Evolutionary conservation across 2,888 invertebrate genomes (phyloP), one percentile per base, ranked within the genome.

Genomic region (Caenorhabditis imperialis): DNA sequence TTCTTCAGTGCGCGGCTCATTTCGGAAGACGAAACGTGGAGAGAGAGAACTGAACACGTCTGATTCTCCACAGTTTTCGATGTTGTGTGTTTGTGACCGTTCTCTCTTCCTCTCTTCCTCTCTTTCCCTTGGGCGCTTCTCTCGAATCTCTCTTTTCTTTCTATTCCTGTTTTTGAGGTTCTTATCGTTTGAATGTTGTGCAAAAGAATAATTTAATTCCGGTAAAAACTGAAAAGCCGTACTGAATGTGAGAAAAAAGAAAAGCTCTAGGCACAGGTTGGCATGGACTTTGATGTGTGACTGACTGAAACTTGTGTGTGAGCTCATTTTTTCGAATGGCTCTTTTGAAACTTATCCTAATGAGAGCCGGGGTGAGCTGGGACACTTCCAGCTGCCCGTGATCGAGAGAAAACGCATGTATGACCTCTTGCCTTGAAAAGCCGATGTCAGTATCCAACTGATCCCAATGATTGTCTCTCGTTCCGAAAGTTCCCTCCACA

Each of bases 41-140:
- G 6, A 30, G 7, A 10, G 30, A 30, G 6, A 7, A 7, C 6
- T 10, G 30, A 30, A 30, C 30, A 30, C 10, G 6, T 10, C 30
- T 30, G 30, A 7, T 30, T 30, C 10, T 30, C 30, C 30, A 30
- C 6, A 30, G 6, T 30, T 10, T 30, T 51, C 48, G 60, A 45
- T 65, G 72, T 73, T 58, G 58, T 60, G 63, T 63, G 54, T 70
- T 45, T 25, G 25, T 54, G 45, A 45, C 58, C 30, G 54, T 23
- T 61, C 67, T 73, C 65, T 67, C 30, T 57, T 23, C 25, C 44
- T 58, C 50, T 67, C n/a, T 51, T 10, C 45, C 23, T 60, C 53
- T 60, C 47, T 69, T 20, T 38, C 22, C 44, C 45, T 53, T 22
- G 44, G 20, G 12, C 44, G 18, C 62, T 25, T 60, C 67, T 65